phyloP scores from a whole-genome alignment of 2,888 invertebrate genomes.

The Mythimna impura region DNA sequence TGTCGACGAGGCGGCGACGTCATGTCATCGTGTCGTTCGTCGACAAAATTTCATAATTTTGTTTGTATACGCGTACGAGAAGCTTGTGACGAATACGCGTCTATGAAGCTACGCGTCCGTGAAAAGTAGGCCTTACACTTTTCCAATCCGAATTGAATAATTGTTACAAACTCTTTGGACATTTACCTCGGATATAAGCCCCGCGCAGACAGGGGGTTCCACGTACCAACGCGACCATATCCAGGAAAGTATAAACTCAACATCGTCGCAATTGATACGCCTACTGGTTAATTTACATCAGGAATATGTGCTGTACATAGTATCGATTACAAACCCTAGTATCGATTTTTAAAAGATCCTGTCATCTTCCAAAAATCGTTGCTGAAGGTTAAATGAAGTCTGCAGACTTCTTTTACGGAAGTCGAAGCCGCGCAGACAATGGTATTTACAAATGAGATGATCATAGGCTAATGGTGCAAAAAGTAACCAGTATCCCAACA shows the following conservation, averaged over 20 bases:
- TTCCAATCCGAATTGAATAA: background rate
- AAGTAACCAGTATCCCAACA: conserved; percentile 40
- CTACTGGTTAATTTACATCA: conserved; percentile 36
- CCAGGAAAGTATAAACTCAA: conserved; percentile 41
- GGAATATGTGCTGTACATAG: conserved; percentile 16
- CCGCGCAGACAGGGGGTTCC: conserved; percentile 2
- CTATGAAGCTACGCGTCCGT: no score
- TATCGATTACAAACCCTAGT: background rate
- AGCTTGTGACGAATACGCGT: no score
- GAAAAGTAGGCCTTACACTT: background rate
- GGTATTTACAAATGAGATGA: conserved; percentile 34
- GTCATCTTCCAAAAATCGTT: background rate
- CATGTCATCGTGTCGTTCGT: no score
- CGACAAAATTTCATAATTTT: no score
- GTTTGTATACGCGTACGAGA: no score
- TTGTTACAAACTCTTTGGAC: background rate
- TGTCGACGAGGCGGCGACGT: no score
- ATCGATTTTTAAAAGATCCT: background rate
- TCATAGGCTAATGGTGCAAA: conserved; percentile 39
- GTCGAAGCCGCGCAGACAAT: conserved; percentile 10
- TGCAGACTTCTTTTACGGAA: conserved; percentile 1
- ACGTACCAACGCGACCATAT: conserved; percentile 28
- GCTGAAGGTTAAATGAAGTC: conserved; percentile 1
- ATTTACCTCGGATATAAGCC: conserved; percentile 11
- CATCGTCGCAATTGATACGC: conserved; percentile 13